Conservation (phyloP, 2,888 invertebrate species). For the Holacanthella duospinosa region DNA sequence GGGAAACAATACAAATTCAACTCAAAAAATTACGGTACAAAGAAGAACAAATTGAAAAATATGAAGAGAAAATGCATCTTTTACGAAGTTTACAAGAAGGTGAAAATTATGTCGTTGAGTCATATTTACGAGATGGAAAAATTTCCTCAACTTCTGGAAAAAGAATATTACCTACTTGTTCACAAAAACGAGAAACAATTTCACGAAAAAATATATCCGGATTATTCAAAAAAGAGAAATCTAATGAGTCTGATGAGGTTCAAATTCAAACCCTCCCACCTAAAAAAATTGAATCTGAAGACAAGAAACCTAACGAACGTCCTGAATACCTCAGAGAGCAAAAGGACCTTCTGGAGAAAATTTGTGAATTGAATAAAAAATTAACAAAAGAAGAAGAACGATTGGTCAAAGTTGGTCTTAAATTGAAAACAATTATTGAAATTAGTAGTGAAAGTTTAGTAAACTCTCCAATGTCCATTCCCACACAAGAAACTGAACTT, state of each 20-base stretch:
- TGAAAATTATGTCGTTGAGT: constrained; percentile 66
- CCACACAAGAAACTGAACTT: constrained; percentile 22
- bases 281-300: neutral
- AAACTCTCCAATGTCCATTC: neutral
- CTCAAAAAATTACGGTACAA: constrained; percentile 49
- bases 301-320: neutral
- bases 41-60: constrained; percentile 65
- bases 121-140: constrained; percentile 52
- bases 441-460: neutral
- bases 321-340: constrained; percentile 44
- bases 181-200: constrained; percentile 17
- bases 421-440: constrained; percentile 49
- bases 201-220: neutral
- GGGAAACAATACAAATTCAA: constrained; percentile 49
- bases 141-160: neutral
- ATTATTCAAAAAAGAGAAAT: no score
- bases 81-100: constrained; percentile 62
- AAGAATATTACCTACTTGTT: no score
- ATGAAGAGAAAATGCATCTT: constrained; percentile 66
- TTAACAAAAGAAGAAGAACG: constrained; percentile 63
- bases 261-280: no score
- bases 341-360: constrained; percentile 60
- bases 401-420: constrained; percentile 56
- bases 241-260: neutral
- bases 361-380: constrained; percentile 60